These are phyloP conservation scores for Falco punctatus DNA, from an alignment of 2,113 vertebrate genomes.

Conservation along the genomic window DNA sequence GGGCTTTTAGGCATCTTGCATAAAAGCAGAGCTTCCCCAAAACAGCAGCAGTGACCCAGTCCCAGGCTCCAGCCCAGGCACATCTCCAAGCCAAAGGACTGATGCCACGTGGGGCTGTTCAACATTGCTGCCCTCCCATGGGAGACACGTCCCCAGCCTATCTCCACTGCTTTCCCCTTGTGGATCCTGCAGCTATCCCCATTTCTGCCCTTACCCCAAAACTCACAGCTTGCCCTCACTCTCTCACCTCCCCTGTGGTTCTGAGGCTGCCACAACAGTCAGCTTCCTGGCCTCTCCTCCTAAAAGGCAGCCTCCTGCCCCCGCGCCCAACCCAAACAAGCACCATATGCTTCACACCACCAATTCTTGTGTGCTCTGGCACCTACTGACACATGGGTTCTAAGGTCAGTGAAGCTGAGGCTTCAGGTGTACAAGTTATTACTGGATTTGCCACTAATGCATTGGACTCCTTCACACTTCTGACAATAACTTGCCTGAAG, in stretches of 20 bases:
- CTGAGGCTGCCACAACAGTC: neutral
- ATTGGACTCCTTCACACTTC: neutral
- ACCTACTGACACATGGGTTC: rapidly evolving
- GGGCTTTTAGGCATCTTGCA: neutral
- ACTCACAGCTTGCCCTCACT: neutral
- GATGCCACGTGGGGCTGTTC: rapidly evolving
- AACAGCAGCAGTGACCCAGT: rapidly evolving
- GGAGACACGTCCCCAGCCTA: rapidly evolving
- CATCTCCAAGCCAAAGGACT: rapidly evolving
- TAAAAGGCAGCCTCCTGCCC: neutral
- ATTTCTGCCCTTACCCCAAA: neutral
- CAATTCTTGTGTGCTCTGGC: neutral
- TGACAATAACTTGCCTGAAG: neutral
- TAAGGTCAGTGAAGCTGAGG: neutral
- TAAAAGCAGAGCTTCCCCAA: neutral
- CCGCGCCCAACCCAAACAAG: neutral
- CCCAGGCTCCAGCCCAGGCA: neutral
- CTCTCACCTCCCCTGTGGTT: rapidly evolving
- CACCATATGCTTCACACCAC: neutral
- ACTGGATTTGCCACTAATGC: neutral
- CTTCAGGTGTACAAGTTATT: neutral
- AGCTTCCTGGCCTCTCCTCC: neutral
- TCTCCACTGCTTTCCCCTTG: rapidly evolving
- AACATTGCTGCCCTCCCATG: rapidly evolving
- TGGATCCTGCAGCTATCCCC: neutral